A percentile compares a stretch with the other conserved stretches of the same genome.
Conservation (phyloP, 2,888 invertebrate genomes). For the Plagodis pulveraria region DNA sequence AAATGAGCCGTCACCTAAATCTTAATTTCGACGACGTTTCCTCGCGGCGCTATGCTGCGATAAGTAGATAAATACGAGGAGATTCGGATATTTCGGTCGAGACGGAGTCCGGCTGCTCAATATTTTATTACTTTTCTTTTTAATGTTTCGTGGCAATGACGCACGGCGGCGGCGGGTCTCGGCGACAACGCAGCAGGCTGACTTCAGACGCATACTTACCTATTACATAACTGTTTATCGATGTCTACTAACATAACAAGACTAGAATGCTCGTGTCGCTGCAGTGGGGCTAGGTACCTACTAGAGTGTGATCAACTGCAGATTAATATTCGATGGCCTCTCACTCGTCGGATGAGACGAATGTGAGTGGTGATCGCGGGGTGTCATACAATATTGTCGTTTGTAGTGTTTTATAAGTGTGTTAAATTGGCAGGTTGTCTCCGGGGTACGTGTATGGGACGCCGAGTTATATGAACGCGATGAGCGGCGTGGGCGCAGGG, state of each 20-base stretch:
- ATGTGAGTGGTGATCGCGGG: slow-evolving; percentile 32
- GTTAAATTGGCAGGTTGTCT: slow-evolving; percentile 68
- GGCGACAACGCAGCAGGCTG: slow-evolving; percentile 62
- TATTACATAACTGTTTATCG: slow-evolving; percentile 70
- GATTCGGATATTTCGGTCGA: slow-evolving; percentile 71
- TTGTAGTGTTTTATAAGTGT: slow-evolving; percentile 37
- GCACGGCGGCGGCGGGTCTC: slow-evolving; percentile 74
- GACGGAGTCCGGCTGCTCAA: slow-evolving; percentile 60
- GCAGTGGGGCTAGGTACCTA: slow-evolving; percentile 75
- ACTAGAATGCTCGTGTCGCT: slow-evolving; percentile 75
- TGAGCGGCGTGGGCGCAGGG: slow-evolving; percentile 83
- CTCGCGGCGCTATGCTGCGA: slow-evolving; percentile 41
- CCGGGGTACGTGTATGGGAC: slow-evolving; percentile 90
- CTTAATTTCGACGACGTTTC: slow-evolving; percentile 54
- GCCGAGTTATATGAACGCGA: slow-evolving; percentile 91
- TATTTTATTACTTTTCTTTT: slow-evolving; percentile 61
- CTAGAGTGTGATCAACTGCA: slow-evolving; percentile 58
- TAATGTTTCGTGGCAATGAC: slow-evolving; percentile 67
- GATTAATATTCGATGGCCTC: slow-evolving; percentile 48
- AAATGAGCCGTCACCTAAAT: slow-evolving; percentile 53
- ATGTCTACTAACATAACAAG: slow-evolving; percentile 83
- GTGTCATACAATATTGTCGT: slow-evolving; percentile 13
- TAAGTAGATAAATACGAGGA: slow-evolving; percentile 43
- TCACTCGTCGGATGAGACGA: slow-evolving; percentile 40
- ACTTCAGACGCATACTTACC: slow-evolving; percentile 59